Base-by-base conservation (phyloP, 2,888 invertebrate genomes). In the Drosophila heteroneura region DNA sequence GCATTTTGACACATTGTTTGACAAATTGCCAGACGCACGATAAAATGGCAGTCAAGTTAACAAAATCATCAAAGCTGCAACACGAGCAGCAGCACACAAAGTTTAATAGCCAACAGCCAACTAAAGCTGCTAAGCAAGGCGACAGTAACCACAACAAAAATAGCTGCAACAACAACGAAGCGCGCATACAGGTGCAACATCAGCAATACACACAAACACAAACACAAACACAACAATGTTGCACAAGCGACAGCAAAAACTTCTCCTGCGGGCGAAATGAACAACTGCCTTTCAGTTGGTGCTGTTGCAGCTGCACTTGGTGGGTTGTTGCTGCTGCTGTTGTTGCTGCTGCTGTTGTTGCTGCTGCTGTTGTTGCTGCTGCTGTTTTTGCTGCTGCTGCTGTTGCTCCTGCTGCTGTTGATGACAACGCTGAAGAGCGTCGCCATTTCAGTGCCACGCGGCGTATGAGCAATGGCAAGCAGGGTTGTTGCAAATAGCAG, bases 1-100 rank as follows among this genome's bases (percentile, higher is more conserved):
- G 80, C 81, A 90, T 81, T 89, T 76, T 89, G 90, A 86, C 85
- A 88, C 90, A 90, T 89, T 90, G 88, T 88, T 88, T 90, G 90
- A 88, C 88, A 88, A 88, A 88, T 90, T 88, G 86, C 84, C 81
- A 79, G 85, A 80, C 81, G 74, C 78, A 79, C 78, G 72, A 75
- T 81, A 74, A 85, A 72, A 83, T 70, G 72, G 47, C 54, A 69
- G 81, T 64, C 80, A 77, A 81, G 77, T 81, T 80, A 87, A 80
- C 80, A 78, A 77, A 88, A 87, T 90, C 90, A 81, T 88, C 90
- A 88, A 83, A 87, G 88, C 86, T 72, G 54, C 75, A 60, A 44
- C 72, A 54, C 47, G 47, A 54, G 32, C 47, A 65, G 41, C 59
- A 66, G 16, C 60, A 66, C 41, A 81, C 66, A 82, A 85, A 87